Conservation (phyloP, 2,113 vertebrate species). For the Gambusia affinis region DNA sequence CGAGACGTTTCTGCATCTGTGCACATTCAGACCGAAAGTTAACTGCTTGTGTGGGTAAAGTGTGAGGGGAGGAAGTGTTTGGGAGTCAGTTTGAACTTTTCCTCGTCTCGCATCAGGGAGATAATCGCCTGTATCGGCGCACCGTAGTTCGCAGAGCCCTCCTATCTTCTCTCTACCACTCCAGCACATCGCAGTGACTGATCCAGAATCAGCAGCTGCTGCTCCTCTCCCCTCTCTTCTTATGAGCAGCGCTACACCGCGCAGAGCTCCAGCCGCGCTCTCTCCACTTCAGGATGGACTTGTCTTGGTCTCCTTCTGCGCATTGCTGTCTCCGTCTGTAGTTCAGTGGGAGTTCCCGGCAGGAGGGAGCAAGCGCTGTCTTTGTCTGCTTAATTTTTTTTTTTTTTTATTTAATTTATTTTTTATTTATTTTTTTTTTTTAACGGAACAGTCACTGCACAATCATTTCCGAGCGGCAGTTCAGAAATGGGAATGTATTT, state of each 20-base stretch:
- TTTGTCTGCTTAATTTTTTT: not conserved
- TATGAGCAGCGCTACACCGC: not conserved
- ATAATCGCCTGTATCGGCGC: slow-evolving; percentile 37
- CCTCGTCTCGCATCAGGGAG: slow-evolving; percentile 63
- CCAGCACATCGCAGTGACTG: slow-evolving; percentile 65
- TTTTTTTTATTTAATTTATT: not conserved
- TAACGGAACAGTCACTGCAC: slow-evolving; percentile 5
- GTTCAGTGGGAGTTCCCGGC: slow-evolving; percentile 41
- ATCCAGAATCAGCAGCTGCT: slow-evolving; percentile 52
- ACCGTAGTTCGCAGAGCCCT: slow-evolving; percentile 51
- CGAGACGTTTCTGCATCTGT: no score
- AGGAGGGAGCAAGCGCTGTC: slow-evolving; percentile 10
- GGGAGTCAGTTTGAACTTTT: slow-evolving; percentile 57
- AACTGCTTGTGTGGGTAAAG: not conserved
- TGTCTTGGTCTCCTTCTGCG: slow-evolving; percentile 24
- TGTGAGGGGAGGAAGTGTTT: not conserved
- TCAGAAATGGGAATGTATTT: slow-evolving; percentile 80
- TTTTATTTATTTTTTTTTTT: not conserved
- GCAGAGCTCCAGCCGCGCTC: slow-evolving; percentile 49
- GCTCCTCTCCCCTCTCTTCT: slow-evolving; percentile 7
- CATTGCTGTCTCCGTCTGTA: slow-evolving; percentile 37
- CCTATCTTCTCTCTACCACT: slow-evolving; percentile 53
- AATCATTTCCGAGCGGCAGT: slow-evolving; percentile 11
- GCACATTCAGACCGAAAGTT: no score
- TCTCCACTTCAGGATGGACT: slow-evolving; percentile 53